Evolutionary conservation across 2,113 vertebrate species (phyloP), one percentile per base, ranked within the genome.

Genomic region (Planiliza haematocheilus): DNA sequence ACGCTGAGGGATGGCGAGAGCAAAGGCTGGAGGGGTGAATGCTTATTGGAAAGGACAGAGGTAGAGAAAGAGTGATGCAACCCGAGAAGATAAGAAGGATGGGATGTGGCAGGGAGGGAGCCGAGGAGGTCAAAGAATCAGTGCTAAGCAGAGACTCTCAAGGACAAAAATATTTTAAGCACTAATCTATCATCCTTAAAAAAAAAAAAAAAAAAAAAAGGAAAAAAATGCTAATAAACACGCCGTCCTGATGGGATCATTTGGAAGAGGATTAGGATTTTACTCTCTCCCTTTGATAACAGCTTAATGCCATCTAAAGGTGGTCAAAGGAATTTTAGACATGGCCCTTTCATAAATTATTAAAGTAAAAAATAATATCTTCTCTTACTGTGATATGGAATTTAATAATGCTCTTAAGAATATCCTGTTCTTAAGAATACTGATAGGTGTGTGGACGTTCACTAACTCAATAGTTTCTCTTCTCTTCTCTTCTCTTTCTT

Each of bases 61-160:
- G 38, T n/a, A 59, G 59, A 64, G 64, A 74, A 13, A 64, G 74
- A 63, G 37, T 59, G 82, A 83, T 78, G 74, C 24, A 79, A 79
- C 63, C 38, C 0, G 7, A 30, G 45, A 37, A 10, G 58, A 77
- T 58, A 67, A 70, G 52, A 59, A 42, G 58, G 12, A 77, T 46
- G 57, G 17, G 59, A 59, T 45, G 34, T 48, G 53, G 53, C 17
- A 18, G 36, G 7, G 11, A 7, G 3, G 36, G 20, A n/a, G 56
- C n/a, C n/a, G n/a, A 38, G 30, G 50, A 71, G 58, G 73, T 74
- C 70, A 75, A 36, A 63, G 12, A 68, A 49, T 63, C 10, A 62
- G 6, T 10, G n/a, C 52, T 62, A 46, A 45, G 56, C 10, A 36
- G 21, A 59, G 34, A 62, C 4, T 5, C 30, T 48, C 21, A 59